A percentile compares a stretch with the other conserved stretches of the same genome.
Evolutionary conservation across 2,113 vertebrate species (phyloP).

Genomic region (Colius striatus): DNA sequence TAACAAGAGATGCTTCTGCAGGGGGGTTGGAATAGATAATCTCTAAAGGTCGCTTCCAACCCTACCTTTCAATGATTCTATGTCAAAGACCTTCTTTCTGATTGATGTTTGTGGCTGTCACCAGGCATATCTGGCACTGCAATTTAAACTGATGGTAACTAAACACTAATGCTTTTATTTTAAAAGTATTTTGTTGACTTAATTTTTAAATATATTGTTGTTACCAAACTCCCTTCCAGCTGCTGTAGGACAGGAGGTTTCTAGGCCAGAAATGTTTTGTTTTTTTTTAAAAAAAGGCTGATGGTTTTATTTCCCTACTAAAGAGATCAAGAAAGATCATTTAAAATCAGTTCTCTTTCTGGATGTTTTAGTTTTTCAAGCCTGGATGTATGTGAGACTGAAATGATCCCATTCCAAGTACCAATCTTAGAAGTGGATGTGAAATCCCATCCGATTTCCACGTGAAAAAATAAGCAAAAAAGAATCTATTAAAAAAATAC

Average conservation of each 20-base stretch:
- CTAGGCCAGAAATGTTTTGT: neutral
- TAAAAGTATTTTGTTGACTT: neutral
- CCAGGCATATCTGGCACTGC: neutral
- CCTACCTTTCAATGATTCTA: too few species aligned
- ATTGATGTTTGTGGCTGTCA: accelerated
- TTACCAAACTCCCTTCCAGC: neutral
- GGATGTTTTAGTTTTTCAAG: neutral
- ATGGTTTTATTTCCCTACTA: neutral
- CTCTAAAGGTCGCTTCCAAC: too few species aligned
- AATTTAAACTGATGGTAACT: neutral
- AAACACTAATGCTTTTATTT: neutral
- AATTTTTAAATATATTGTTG: neutral
- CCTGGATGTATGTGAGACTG: neutral
- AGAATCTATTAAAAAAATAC: neutral
- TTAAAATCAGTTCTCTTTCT: neutral
- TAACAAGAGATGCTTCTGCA: neutral
- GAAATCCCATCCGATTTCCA: neutral
- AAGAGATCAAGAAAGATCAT: neutral
- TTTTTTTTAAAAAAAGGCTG: neutral
- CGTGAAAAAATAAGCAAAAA: neutral
- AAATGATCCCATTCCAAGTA: neutral
- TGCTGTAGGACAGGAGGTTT: neutral
- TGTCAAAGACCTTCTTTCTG: neutral
- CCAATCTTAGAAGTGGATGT: neutral
- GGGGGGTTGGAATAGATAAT: too few species aligned